Evolutionary conservation across 2,113 vertebrate genomes (phyloP).

Genomic region (Microcebus griseorufus): DNA sequence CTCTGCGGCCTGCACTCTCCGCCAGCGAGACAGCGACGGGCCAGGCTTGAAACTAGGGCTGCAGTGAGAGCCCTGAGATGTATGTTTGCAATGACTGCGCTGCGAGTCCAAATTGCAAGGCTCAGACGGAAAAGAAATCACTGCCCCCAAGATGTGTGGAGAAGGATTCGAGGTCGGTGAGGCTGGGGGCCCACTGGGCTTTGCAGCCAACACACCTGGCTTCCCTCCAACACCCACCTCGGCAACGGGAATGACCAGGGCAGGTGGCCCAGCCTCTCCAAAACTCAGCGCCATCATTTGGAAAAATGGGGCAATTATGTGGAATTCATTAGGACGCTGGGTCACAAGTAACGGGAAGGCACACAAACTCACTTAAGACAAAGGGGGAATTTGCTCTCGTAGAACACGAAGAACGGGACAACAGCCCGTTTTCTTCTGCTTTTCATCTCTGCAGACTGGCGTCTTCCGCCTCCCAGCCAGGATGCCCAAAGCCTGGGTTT

Average conservation of each 20-base stretch:
- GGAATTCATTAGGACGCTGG: not conserved
- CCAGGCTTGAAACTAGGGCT: not conserved
- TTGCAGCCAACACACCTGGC: not conserved
- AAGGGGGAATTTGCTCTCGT: not conserved
- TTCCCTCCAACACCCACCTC: not conserved
- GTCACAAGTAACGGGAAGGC: not conserved
- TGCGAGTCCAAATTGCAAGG: rapidly evolving
- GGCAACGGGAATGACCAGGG: rapidly evolving
- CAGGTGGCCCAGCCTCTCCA: not conserved
- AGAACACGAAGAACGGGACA: not conserved
- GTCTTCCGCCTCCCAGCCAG: not conserved
- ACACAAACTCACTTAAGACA: not conserved
- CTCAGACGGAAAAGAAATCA: not conserved
- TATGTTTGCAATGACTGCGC: not conserved
- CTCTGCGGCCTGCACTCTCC: not conserved
- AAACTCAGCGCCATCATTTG: not conserved
- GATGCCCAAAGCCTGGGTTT: too few species aligned
- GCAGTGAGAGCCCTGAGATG: not conserved
- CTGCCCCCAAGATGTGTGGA: not conserved
- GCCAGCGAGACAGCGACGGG: not conserved
- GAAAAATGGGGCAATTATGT: not conserved
- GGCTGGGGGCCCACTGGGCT: too few species aligned
- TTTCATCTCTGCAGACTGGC: not conserved
- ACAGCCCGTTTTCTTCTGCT: not conserved
- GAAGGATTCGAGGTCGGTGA: not conserved